A percentile compares a stretch with the other conserved stretches of the same genome.
Conservation (phyloP, 2,797 vertebrate genomes). For the Pangasius mekongensis region DNA sequence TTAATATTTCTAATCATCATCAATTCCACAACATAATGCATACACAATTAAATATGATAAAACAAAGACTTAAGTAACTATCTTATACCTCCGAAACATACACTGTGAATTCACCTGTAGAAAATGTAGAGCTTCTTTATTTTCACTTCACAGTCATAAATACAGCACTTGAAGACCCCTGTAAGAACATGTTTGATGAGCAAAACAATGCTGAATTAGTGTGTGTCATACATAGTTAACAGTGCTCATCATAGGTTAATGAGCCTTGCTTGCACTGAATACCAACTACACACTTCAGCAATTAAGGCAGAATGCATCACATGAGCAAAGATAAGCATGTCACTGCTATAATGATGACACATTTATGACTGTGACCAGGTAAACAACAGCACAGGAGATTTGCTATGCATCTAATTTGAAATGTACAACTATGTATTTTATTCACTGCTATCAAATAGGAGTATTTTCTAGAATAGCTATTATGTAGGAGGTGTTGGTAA, state of each 20-base stretch:
- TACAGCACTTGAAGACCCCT: background rate
- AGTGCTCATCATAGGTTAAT: background rate
- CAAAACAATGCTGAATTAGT: background rate
- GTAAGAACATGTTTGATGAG: background rate
- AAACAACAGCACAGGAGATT: background rate
- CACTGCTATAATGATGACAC: background rate
- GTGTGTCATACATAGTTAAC: background rate
- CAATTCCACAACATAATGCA: background rate
- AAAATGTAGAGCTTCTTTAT: background rate
- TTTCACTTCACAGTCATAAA: background rate
- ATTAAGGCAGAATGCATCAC: background rate
- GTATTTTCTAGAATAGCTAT: constrained; percentile 80
- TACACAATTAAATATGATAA: background rate
- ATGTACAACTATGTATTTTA: background rate
- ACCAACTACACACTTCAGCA: background rate
- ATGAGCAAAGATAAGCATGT: background rate
- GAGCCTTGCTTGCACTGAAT: background rate
- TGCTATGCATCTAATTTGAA: background rate
- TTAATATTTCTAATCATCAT: background rate
- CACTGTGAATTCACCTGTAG: background rate
- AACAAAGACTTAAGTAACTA: background rate
- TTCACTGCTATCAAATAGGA: background rate
- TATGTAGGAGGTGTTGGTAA: constrained; percentile 78
- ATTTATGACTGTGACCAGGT: background rate
- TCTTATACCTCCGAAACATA: background rate